Conservation (phyloP, 2,113 vertebrate genomes). For the Carettochelys insculpta region DNA sequence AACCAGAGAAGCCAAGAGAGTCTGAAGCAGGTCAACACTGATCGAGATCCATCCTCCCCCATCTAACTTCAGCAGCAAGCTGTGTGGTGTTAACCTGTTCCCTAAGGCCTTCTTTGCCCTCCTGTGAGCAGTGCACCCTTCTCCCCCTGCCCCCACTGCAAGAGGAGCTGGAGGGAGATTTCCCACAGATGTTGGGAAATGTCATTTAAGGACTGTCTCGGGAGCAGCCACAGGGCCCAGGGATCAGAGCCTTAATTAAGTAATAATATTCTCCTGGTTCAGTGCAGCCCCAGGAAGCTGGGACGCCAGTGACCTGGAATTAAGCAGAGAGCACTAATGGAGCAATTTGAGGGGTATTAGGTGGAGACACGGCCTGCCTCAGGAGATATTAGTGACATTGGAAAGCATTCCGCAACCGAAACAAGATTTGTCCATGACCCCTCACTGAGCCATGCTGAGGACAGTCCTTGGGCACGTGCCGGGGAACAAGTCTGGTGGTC, state of each 20-base stretch:
- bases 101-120: no score
- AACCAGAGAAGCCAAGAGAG: background rate
- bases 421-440: rapidly evolving
- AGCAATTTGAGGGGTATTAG: background rate
- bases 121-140: background rate
- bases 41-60: background rate
- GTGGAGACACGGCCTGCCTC: background rate
- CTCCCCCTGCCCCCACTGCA: background rate
- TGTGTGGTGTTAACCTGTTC: background rate
- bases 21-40: rapidly evolving
- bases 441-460: background rate
- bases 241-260: background rate
- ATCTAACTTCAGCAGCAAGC: background rate
- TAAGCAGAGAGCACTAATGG: background rate
- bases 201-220: background rate
- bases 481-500: background rate
- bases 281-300: background rate
- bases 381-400: background rate
- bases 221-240: background rate
- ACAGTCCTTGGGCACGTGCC: background rate
- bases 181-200: background rate
- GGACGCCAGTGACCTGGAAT: background rate
- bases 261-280: background rate
- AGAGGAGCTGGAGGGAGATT: background rate
- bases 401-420: background rate